These are phyloP conservation scores for Conops quadrifasciatus DNA, from an alignment of 2,888 invertebrate species.

Conservation along the genomic window DNA sequence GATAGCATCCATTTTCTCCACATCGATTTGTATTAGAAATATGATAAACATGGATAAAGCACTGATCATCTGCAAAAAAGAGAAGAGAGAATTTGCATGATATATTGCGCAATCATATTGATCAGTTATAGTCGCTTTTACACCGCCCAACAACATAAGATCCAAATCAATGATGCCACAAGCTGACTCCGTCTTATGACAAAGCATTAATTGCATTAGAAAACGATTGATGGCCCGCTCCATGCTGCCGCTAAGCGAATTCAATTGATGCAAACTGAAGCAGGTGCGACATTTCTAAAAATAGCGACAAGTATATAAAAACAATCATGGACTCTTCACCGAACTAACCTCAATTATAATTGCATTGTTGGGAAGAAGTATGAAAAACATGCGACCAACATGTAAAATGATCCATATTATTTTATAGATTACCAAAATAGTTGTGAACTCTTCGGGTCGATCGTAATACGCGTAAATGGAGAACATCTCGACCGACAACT, in stretches of 20 bases:
- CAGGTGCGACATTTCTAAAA: slow-evolving; percentile 53
- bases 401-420: slow-evolving; percentile 48
- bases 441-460: slow-evolving; percentile 9
- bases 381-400: slow-evolving; percentile 39
- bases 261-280: slow-evolving; percentile 49
- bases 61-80: slow-evolving; percentile 49
- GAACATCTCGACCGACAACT: slow-evolving; percentile 41
- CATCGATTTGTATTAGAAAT: slow-evolving; percentile 59
- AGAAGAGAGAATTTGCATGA: neutral
- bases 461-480: slow-evolving; percentile 44
- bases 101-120: neutral
- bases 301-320: neutral
- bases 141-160: slow-evolving; percentile 54
- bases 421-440: slow-evolving; percentile 43
- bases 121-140: slow-evolving; percentile 35
- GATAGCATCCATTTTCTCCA: slow-evolving; percentile 50
- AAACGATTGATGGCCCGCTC: slow-evolving; percentile 54
- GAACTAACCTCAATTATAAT: slow-evolving; percentile 43
- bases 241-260: slow-evolving; percentile 41
- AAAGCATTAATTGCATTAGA: slow-evolving; percentile 51
- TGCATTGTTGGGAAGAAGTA: slow-evolving; percentile 40
- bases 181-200: slow-evolving; percentile 45
- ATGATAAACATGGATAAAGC: slow-evolving; percentile 55
- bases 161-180: slow-evolving; percentile 58
- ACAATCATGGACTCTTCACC: too few relatives aligned